Evolutionary conservation across 2,113 vertebrate genomes (phyloP).

Genomic region (Synodontis membranacea): DNA sequence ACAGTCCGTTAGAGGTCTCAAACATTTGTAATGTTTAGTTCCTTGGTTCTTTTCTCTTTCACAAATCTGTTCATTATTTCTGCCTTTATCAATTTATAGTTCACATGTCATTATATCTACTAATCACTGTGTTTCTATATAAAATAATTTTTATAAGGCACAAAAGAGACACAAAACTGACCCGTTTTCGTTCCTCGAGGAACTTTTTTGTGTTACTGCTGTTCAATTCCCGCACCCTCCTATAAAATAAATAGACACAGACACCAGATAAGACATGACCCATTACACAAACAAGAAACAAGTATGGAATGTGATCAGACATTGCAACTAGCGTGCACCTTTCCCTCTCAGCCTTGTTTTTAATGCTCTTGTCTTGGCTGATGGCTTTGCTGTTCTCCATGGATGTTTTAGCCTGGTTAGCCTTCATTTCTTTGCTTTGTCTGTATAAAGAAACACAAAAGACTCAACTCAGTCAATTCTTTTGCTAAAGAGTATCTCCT

Average conservation of each 20-base stretch:
- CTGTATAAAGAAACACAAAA: constrained; percentile 64
- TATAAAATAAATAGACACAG: constrained; percentile 57
- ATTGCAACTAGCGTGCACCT: constrained; percentile 72
- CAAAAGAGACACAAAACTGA: constrained; percentile 66
- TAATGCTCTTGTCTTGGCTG: constrained; percentile 97
- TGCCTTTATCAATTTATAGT: neutral
- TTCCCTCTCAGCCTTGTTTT: constrained; percentile 98
- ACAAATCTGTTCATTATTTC: neutral
- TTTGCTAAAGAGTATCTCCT: neutral
- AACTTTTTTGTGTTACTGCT: constrained; percentile 99
- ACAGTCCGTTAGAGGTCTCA: neutral
- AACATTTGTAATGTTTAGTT: neutral
- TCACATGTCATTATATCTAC: neutral
- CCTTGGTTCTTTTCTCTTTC: neutral
- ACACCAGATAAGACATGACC: neutral
- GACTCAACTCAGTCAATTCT: neutral
- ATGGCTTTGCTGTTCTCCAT: constrained; percentile 99
- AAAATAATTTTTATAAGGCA: neutral
- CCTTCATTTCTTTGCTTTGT: constrained; percentile 97
- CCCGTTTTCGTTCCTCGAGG: constrained; percentile 95
- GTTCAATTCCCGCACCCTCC: constrained; percentile 95
- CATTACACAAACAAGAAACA: neutral
- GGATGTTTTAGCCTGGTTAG: constrained; percentile 95
- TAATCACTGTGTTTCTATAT: neutral
- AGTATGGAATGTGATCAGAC: neutral